Conservation (phyloP, 2,888 invertebrate species). For the Ctena decussata region DNA sequence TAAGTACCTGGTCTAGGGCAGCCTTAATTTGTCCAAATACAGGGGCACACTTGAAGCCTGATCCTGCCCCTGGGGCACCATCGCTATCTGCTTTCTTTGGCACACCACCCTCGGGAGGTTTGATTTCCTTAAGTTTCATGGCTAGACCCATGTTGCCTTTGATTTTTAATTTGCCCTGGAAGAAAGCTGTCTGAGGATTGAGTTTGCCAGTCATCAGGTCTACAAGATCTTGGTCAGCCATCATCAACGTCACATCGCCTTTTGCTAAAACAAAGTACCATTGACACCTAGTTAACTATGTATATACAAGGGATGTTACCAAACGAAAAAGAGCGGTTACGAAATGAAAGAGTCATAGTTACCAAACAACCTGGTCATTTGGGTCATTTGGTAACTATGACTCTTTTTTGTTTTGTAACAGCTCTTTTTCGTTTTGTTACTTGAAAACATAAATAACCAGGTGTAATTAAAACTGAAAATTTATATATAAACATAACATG, state of each 20-base stretch:
- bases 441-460: no score
- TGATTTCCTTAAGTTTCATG: conserved; percentile 91
- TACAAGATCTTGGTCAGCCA: conserved; percentile 95
- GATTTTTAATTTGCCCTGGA: conserved; percentile 96
- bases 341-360: no score
- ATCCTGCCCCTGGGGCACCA: conserved; percentile 36
- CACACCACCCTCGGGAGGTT: conserved; percentile 69
- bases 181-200: conserved; percentile 93
- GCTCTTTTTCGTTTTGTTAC: no score
- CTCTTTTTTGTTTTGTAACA: no score
- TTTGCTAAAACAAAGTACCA: conserved; percentile 89
- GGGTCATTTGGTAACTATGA: no score
- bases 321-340: no score
- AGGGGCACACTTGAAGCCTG: conserved; percentile 92
- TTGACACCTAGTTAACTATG: no score
- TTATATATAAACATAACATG: no score
- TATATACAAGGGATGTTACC: no score
- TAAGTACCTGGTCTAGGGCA: conserved; percentile 89
- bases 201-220: conserved; percentile 96
- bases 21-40: conserved; percentile 94
- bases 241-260: conserved; percentile 95
- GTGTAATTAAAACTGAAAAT: no score
- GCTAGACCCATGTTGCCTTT: conserved; percentile 99
- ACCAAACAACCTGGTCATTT: no score
- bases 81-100: background rate